Evolutionary conservation across 2,113 vertebrate species (phyloP).

Genomic region (Prionailurus bengalensis): DNA sequence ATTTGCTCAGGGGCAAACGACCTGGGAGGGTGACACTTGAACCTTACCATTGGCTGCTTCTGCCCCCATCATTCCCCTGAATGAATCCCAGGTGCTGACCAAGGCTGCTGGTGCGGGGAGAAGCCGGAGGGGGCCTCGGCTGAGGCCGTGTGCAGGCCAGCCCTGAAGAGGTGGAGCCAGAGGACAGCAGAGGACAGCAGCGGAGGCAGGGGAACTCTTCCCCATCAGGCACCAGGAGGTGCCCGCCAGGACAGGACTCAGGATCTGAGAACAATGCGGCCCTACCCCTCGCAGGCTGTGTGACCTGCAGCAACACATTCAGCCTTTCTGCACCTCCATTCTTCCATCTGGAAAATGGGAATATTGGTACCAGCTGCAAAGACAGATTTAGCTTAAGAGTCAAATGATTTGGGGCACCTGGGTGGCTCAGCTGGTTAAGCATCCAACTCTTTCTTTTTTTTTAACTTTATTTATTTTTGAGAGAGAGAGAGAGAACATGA

Average conservation of each 20-base stretch:
- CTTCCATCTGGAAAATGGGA: neutral
- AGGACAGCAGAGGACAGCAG: too few relatives aligned
- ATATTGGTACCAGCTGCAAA: neutral
- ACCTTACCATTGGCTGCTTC: neutral
- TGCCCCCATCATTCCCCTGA: neutral
- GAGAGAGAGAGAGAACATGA: too few relatives aligned
- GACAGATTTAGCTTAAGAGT: neutral
- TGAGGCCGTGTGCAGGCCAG: neutral
- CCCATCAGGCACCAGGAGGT: neutral
- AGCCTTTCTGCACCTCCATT: neutral
- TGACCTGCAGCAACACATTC: neutral
- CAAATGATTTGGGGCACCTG: neutral
- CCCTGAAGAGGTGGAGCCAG: neutral
- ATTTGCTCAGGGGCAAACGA: neutral
- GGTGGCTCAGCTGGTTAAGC: too few relatives aligned
- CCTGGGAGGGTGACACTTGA: rapidly evolving
- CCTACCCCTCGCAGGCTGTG: neutral
- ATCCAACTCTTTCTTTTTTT: too few relatives aligned
- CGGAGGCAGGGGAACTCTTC: neutral
- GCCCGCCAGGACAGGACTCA: too few relatives aligned
- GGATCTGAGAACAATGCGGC: neutral
- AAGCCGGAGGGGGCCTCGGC: neutral
- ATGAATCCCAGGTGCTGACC: neutral
- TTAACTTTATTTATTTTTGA: too few relatives aligned
- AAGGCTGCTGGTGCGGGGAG: rapidly evolving